A percentile compares a stretch with the other conserved stretches of the same genome.
Evolutionary conservation across 2,797 vertebrate genomes (phyloP).

Genomic region (Avahi laniger): DNA sequence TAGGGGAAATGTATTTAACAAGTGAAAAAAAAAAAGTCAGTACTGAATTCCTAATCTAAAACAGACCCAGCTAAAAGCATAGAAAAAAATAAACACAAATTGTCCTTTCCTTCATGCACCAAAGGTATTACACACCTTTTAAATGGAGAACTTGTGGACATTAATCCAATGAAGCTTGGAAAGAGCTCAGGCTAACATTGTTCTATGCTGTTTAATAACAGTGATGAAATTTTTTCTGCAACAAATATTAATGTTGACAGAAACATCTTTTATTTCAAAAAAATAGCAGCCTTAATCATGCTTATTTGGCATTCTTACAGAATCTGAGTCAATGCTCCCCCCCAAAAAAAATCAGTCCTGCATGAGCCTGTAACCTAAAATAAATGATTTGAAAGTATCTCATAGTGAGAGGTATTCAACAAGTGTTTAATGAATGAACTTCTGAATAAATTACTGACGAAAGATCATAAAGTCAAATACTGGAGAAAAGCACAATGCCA

Average conservation of each 20-base stretch:
- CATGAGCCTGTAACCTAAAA: not conserved
- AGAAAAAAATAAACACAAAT: not conserved
- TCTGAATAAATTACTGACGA: not conserved
- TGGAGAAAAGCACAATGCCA: not conserved
- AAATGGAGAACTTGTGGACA: not conserved
- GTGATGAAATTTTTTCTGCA: not conserved
- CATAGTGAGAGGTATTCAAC: not conserved
- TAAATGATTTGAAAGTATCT: not conserved
- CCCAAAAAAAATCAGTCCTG: not conserved
- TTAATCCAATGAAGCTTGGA: not conserved
- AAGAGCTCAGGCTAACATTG: not conserved
- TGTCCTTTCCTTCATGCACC: not conserved
- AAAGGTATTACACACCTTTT: not conserved
- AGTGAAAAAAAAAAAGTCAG: not conserved
- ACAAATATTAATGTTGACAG: not conserved
- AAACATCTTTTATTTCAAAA: constrained; percentile 26
- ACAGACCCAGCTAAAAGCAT: not conserved
- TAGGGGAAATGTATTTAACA: not conserved
- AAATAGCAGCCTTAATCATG: not conserved
- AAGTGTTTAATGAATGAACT: not conserved
- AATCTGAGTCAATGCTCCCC: not conserved
- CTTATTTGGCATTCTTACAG: not conserved
- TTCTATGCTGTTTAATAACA: not conserved
- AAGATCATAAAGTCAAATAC: not conserved
- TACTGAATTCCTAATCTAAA: not conserved